Evolutionary conservation across 2,113 vertebrate genomes (phyloP).

Genomic region (Perccottus glenii): DNA sequence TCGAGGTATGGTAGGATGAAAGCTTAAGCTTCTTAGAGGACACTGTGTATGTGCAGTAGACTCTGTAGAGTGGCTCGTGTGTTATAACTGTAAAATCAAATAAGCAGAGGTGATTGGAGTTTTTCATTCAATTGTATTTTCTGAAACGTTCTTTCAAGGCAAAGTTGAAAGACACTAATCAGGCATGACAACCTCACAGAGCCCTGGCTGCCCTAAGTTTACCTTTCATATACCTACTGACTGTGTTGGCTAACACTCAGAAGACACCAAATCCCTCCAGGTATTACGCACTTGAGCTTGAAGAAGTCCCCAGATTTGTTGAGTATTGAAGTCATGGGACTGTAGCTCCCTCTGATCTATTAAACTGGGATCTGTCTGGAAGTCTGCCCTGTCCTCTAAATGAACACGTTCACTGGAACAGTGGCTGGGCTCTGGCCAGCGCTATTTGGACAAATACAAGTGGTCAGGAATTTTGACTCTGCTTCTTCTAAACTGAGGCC

Average conservation of each 20-base stretch:
- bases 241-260: too few species aligned
- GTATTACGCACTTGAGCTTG: neutral
- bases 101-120: neutral
- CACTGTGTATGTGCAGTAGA: neutral
- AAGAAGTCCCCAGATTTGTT: slow-evolving; percentile 18
- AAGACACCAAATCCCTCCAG: too few species aligned
- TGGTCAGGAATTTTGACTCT: slow-evolving; percentile 66
- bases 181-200: neutral
- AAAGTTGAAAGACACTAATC: neutral
- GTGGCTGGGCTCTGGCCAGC: slow-evolving; percentile 61
- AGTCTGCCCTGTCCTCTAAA: slow-evolving; percentile 67
- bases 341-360: slow-evolving; percentile 57
- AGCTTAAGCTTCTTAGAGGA: neutral
- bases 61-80: neutral
- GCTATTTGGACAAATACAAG: slow-evolving; percentile 71
- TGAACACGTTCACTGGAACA: slow-evolving; percentile 64
- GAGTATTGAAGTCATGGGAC: slow-evolving; percentile 53
- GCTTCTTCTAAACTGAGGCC: slow-evolving; percentile 43
- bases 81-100: neutral
- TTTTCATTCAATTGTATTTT: neutral
- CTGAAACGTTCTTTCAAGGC: neutral
- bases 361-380: slow-evolving; percentile 70
- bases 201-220: neutral
- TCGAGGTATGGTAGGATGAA: slow-evolving; percentile 46
- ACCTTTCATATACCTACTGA: too few species aligned